Evolutionary conservation across 1,140 invertebrate species (phyloP).

Genomic region (Condylostylus longicornis): DNA sequence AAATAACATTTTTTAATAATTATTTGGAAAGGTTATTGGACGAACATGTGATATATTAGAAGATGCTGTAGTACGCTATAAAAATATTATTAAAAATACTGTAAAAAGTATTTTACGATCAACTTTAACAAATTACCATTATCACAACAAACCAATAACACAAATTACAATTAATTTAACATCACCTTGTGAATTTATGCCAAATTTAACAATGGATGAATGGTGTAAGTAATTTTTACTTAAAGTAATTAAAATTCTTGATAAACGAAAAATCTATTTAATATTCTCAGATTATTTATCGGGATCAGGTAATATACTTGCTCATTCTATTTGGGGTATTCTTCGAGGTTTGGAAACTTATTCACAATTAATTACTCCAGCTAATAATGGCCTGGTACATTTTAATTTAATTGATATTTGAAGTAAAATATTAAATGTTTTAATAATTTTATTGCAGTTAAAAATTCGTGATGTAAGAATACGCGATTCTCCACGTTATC

Average conservation of each 20-base stretch:
- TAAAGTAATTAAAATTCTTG: slow-evolving; percentile 30
- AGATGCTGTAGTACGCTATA: slow-evolving; percentile 26
- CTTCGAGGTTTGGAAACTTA: slow-evolving; percentile 66
- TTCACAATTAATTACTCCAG: slow-evolving; percentile 39
- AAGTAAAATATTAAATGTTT: neutral
- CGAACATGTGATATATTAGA: slow-evolving; percentile 23
- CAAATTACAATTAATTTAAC: slow-evolving; percentile 37
- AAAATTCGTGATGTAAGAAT: slow-evolving; percentile 40
- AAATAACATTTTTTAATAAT: neutral
- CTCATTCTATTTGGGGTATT: slow-evolving; percentile 32
- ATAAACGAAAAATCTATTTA: slow-evolving; percentile 16
- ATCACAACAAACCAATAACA: slow-evolving; percentile 7
- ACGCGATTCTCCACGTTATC: slow-evolving; percentile 54
- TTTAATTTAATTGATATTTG: slow-evolving; percentile 1
- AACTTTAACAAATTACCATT: slow-evolving; percentile 1
- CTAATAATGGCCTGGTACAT: slow-evolving; percentile 32
- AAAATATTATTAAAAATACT: slow-evolving; percentile 11
- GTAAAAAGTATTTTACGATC: slow-evolving; percentile 1
- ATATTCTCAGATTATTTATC: slow-evolving; percentile 17
- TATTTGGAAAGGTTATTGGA: slow-evolving; percentile 8
- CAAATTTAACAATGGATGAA: slow-evolving; percentile 53
- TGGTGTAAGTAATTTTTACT: slow-evolving; percentile 41
- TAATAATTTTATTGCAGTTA: slow-evolving; percentile 45
- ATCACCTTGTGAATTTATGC: slow-evolving; percentile 39
- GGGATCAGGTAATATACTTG: slow-evolving; percentile 6